Evolutionary conservation across 2,888 invertebrate genomes (phyloP).

Genomic region (Cryptus armator): DNA sequence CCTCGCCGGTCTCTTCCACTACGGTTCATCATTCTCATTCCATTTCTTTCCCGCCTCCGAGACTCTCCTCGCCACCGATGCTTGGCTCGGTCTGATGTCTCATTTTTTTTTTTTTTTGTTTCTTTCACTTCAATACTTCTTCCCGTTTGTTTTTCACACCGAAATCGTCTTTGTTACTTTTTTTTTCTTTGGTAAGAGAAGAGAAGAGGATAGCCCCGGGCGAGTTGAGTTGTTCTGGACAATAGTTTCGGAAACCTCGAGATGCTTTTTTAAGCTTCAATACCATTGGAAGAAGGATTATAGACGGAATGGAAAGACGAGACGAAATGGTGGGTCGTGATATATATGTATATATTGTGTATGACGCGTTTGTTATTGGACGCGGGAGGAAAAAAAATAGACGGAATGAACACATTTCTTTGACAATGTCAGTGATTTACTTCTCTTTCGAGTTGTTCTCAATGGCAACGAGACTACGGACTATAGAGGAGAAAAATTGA

Average conservation of each 20-base stretch:
- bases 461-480: background rate
- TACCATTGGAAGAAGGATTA: background rate
- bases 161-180: background rate
- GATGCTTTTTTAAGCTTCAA: background rate
- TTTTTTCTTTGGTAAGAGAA: background rate
- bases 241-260: background rate
- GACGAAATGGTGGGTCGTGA: background rate
- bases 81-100: background rate
- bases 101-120: slow-evolving; percentile 17
- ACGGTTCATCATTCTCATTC: slow-evolving; percentile 22
- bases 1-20: slow-evolving; percentile 28
- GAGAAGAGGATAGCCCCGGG: background rate
- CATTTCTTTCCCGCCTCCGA: background rate
- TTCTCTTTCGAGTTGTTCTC: background rate
- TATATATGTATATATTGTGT: background rate
- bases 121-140: slow-evolving; percentile 20
- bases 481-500: too few species aligned
- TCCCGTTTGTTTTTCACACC: background rate
- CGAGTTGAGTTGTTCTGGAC: background rate
- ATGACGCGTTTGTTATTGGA: background rate
- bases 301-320: background rate
- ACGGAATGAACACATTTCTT: background rate
- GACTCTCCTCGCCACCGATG: background rate
- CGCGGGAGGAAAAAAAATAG: background rate
- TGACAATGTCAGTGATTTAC: background rate